These are phyloP conservation scores for Hydra vulgaris DNA, from an alignment of 30 jellyfish, hydroid and myxozoan genomes.

Conservation along the genomic window DNA sequence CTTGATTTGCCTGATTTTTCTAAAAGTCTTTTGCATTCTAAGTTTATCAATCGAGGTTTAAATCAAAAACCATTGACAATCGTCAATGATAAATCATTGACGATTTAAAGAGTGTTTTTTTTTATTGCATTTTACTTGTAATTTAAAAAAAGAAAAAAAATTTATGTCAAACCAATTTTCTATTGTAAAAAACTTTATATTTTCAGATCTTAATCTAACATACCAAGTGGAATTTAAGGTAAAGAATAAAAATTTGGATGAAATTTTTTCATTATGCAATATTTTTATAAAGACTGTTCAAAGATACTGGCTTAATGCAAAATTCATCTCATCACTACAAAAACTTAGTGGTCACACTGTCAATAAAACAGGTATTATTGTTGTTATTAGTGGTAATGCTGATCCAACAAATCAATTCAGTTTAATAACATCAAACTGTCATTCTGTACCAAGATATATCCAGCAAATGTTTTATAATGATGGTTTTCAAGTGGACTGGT, in stretches of 20 bases:
- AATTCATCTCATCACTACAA: background rate
- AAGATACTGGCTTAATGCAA: background rate
- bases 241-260: background rate
- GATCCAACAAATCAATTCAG: background rate
- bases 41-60: too few relatives aligned
- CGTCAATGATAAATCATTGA: too few relatives aligned
- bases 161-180: too few relatives aligned
- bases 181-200: too few relatives aligned
- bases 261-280: background rate
- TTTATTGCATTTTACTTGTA: too few relatives aligned
- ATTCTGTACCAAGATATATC: background rate
- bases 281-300: background rate
- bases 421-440: background rate
- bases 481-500: slow-evolving; percentile 8
- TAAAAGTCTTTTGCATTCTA: too few relatives aligned
- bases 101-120: too few relatives aligned
- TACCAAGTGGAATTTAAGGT: background rate
- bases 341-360: background rate
- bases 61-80: too few relatives aligned
- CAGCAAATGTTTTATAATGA: background rate
- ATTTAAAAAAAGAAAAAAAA: too few relatives aligned
- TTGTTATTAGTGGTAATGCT: background rate
- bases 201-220: background rate
- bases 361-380: background rate
- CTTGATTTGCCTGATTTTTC: too few relatives aligned